Base-by-base conservation (phyloP, 2,797 vertebrate genomes). In the Enoplosus armatus region DNA sequence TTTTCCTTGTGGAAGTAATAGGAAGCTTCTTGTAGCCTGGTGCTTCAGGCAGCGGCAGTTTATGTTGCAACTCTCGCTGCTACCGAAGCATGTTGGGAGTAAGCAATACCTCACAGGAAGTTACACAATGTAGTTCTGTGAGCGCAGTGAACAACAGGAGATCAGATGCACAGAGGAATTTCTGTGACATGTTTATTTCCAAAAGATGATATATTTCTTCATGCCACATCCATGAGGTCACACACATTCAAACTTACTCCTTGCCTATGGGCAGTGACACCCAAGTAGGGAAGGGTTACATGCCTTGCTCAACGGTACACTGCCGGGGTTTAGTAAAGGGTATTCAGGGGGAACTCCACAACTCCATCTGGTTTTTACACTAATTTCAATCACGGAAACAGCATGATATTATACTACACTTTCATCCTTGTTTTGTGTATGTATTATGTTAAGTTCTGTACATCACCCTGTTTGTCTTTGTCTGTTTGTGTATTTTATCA, bases 51-150 rank as follows among this genome's bases (percentile, higher is more conserved):
- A 20, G 20, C 54, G 76, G 26, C 62, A 80, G 70, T 82, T 79
- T 68, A 37, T 86, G 75, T 81, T 82, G 80, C 74, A 89, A 76
- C 58, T 58, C 35, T 81, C 8, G 24, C 59, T 3, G 47, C 54
- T 9, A 9, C 65, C 7, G 2, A 71, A 54, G 78, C 77, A 75
- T 70, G 69, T 80, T 71, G 81, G 85, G 74, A 80, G 39, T 11
- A 64, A 64, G 80, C 61, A 62, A 71, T 20, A 50, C 60, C 69
- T 61, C 16, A 53, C 79, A 82, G 75, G 85, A 89, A 84, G 85
- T 90, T 87, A 69, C 82, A 66, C 84, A 89, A 89, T 27, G 45
- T 18, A 43, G 55, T 22, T 35, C 11, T 53, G 39, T 3, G 51
- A 70, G 51, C 2, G 0, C 16, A 26, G 48, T 55, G 73, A 79